Conservation (phyloP, 1,140 invertebrate genomes). For the Marisa cornuarietis region DNA sequence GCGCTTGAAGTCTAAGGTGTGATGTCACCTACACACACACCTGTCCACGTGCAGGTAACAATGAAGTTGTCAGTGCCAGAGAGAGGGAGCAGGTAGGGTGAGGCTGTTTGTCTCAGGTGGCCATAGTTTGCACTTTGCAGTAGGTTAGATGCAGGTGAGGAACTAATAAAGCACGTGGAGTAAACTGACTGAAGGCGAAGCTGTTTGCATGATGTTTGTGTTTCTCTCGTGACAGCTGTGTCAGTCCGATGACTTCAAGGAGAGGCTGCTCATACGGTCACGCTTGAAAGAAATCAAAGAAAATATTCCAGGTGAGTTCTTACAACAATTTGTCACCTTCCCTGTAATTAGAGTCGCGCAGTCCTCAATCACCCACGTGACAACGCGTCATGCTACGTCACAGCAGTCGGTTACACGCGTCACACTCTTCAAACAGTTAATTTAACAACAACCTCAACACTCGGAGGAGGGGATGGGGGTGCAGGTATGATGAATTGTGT, state of each 20-base stretch:
- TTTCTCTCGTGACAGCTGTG: slow-evolving; percentile 10
- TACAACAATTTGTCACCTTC: background rate
- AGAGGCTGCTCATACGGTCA: slow-evolving; percentile 11
- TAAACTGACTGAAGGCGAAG: background rate
- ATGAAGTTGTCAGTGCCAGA: too few relatives aligned
- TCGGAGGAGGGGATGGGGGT: background rate
- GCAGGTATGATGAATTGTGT: background rate
- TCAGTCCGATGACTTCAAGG: slow-evolving; percentile 7
- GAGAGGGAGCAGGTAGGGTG: too few relatives aligned
- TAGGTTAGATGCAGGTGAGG: background rate
- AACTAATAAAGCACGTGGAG: background rate
- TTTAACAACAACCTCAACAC: too few relatives aligned
- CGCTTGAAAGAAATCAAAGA: slow-evolving; percentile 13
- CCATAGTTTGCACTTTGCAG: too few relatives aligned
- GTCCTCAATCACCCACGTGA: background rate
- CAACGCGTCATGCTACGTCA: background rate
- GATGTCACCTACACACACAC: too few relatives aligned
- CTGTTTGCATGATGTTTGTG: background rate
- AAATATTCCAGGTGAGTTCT: background rate
- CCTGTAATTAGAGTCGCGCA: background rate
- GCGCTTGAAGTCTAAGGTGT: too few relatives aligned
- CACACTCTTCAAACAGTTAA: background rate
- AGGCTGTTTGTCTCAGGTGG: too few relatives aligned
- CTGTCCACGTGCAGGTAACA: too few relatives aligned
- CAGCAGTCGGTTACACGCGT: background rate